phyloP scores from a whole-genome alignment of 2,113 vertebrate species.

The Calyptomena viridis region DNA sequence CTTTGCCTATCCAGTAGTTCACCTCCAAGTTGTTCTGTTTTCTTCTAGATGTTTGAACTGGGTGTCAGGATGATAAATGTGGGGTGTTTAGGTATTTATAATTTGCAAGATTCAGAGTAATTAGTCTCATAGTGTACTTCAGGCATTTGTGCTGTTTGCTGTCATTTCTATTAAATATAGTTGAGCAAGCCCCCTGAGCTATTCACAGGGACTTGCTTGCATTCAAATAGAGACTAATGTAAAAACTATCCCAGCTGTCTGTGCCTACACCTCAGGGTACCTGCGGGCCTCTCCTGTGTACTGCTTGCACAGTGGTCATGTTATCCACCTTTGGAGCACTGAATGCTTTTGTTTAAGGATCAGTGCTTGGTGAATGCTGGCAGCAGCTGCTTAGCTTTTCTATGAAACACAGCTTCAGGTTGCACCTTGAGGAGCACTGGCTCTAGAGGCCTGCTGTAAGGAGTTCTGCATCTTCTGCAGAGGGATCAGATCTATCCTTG shows the following conservation, averaged over 20 bases:
- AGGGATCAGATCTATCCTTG: rapidly evolving
- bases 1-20: neutral
- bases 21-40: neutral
- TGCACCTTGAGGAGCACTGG: neutral
- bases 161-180: neutral
- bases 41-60: neutral
- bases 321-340: neutral
- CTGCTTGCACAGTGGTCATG: neutral
- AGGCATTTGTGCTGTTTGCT: neutral
- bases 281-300: neutral
- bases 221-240: neutral
- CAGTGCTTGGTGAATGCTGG: neutral
- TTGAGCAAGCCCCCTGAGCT: neutral
- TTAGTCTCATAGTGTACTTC: neutral
- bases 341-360: neutral
- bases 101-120: neutral
- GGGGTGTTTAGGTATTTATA: neutral
- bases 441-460: neutral
- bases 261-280: rapidly evolving
- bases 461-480: neutral
- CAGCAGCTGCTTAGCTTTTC: neutral
- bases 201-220: neutral
- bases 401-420: neutral
- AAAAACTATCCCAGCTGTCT: neutral
- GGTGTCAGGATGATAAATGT: neutral